phyloP scores from a whole-genome alignment of 2,797 vertebrate species.

The Acanthurus tractus region DNA sequence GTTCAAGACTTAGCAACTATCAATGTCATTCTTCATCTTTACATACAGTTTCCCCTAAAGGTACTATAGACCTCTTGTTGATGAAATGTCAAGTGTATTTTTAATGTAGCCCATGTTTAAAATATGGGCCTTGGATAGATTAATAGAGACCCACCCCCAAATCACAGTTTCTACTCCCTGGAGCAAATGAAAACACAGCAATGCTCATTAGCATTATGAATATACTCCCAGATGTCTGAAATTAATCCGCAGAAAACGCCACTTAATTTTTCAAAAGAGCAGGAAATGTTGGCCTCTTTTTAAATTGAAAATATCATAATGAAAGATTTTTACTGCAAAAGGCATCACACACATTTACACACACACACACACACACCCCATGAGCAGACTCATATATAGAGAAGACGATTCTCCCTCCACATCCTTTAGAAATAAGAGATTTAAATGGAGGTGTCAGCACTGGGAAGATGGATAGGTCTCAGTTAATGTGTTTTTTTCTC shows the following conservation, averaged over 20 bases:
- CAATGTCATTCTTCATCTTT: constrained; percentile 67
- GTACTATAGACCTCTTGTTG: constrained; percentile 65
- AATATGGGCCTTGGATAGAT: constrained; percentile 70
- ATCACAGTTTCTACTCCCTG: constrained; percentile 64
- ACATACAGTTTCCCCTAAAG: constrained; percentile 61
- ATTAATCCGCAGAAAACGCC: constrained; percentile 74
- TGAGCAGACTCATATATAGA: constrained; percentile 37
- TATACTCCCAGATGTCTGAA: constrained; percentile 61
- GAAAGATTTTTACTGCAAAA: constrained; percentile 71
- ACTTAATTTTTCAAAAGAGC: constrained; percentile 76
- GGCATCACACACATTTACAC: constrained; percentile 45
- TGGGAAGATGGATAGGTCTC: constrained; percentile 84
- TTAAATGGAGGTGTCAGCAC: constrained; percentile 85
- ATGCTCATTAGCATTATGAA: constrained; percentile 70
- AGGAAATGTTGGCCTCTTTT: constrained; percentile 62
- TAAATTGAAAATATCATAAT: constrained; percentile 81
- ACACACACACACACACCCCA: neutral
- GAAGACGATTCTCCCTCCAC: constrained; percentile 58
- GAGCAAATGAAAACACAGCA: constrained; percentile 70
- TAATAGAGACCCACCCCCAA: constrained; percentile 68
- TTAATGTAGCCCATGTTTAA: constrained; percentile 71
- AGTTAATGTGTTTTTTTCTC: constrained; percentile 84
- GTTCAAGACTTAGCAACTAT: constrained; percentile 47
- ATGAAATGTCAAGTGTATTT: constrained; percentile 78
- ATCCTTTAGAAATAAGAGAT: constrained; percentile 82